Evolutionary conservation across 2,888 invertebrate species (phyloP), one percentile per base, ranked within the genome.

Genomic region (Athalia cordata): DNA sequence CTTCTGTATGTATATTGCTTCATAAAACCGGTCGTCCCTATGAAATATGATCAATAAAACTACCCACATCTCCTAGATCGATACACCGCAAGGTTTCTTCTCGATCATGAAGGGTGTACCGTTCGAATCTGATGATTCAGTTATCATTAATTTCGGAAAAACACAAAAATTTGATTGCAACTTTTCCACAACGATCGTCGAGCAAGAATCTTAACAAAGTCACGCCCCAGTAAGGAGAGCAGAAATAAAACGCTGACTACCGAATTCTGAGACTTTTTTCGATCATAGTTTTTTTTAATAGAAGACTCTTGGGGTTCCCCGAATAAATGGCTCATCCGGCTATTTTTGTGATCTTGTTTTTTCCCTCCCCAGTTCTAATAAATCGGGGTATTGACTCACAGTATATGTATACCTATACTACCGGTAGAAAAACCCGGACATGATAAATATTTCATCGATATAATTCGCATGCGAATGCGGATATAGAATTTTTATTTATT

Each of bases 281-380:
- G 29, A 29, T 29, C 29, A 29, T 29, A 29, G 29, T 29, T 29
- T 52, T 50, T 68, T 68, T 67, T 52, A 52, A 52, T 52, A 55
- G 47, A 66, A 68, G 55, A 11, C n/a, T n/a, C 52, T 68, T 55
- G 52, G 43, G 29, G 50, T 50, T 29, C 11, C 52, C 43, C 52
- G 52, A 29, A 11, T 50, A 55, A 55, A 50, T 43, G 55, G 15
- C 55, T 68, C 52, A 68, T 68, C 55, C 68, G 29, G 52, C 52
- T 29, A 68, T 68, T 68, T 68, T 68, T 68, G 55, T 68, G 68
- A 68, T 68, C 68, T 55, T 68, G 68, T 68, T 68, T 68, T 68
- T 68, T 52, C 52, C 49, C 9, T 11, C 55, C 43, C 55, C 52
- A 29, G 55, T 52, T 29, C 29, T 29, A 55, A 68, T 68, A 29